phyloP scores from a whole-genome alignment of 2,888 invertebrate species.

The Meiosimyza decipiens region DNA sequence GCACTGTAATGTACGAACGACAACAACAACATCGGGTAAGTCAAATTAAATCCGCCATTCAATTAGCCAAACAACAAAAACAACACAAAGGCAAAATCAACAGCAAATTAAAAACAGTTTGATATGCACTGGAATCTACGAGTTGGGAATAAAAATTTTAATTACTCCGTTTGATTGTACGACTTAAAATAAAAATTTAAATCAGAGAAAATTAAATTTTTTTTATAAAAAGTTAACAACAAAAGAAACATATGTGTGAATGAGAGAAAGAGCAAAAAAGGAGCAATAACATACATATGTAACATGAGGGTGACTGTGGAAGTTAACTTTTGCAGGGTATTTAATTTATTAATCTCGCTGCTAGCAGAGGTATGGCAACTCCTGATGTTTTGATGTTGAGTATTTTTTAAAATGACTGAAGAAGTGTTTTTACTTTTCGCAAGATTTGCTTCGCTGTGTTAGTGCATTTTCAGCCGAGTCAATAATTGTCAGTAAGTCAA shows the following conservation, averaged over 20 bases:
- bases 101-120: background rate
- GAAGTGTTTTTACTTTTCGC: no score
- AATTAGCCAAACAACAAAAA: constrained; percentile 10
- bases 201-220: constrained; percentile 5
- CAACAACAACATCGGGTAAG: background rate
- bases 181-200: constrained; percentile 10
- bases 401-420: background rate
- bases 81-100: background rate
- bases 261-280: background rate
- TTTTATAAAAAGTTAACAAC: background rate
- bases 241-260: background rate
- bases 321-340: no score
- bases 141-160: background rate
- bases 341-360: no score
- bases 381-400: background rate
- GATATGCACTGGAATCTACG: background rate
- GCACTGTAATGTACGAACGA: background rate
- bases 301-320: no score
- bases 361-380: no score
- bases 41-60: constrained; percentile 11
- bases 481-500: no score
- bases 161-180: constrained; percentile 5
- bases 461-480: no score
- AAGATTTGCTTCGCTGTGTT: no score
- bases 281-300: background rate